A percentile compares a stretch with the other conserved stretches of the same genome.
These are phyloP conservation scores for Apocrypta bakeri DNA, from an alignment of 1,140 invertebrate species.

Conservation along the genomic window DNA sequence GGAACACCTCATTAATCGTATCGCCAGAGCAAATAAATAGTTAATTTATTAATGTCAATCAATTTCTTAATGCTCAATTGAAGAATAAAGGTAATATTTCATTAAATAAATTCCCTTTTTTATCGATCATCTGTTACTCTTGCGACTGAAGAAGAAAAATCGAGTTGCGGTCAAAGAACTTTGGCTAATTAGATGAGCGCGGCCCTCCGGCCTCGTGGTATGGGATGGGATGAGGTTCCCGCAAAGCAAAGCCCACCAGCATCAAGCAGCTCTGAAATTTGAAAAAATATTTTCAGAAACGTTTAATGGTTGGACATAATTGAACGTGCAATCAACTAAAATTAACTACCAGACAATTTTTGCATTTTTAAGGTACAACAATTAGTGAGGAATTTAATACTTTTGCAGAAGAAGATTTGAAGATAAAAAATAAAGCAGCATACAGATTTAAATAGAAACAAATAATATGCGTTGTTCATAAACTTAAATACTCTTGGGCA, in stretches of 20 bases:
- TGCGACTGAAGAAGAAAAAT: constrained; percentile 38
- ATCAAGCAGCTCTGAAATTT: not conserved
- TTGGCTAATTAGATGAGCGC: not conserved
- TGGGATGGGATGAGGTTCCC: not conserved
- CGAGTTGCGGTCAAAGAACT: constrained; percentile 18
- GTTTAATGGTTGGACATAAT: not conserved
- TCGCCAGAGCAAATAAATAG: not conserved
- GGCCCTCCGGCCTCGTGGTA: not conserved
- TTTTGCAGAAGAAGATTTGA: not conserved
- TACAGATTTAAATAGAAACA: not conserved
- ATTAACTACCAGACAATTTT: not conserved
- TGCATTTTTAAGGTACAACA: not conserved
- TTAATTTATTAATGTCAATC: too few relatives aligned
- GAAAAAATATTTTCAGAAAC: not conserved
- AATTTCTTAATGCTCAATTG: too few relatives aligned
- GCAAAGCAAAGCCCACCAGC: not conserved
- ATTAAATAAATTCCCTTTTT: constrained; percentile 50
- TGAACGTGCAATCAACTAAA: not conserved
- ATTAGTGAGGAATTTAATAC: not conserved
- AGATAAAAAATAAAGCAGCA: not conserved
- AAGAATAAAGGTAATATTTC: too few relatives aligned
- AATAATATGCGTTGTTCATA: too few relatives aligned
- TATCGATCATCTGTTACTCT: constrained; percentile 60
- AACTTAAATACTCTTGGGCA: too few relatives aligned
- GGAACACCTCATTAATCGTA: too few relatives aligned